Evolutionary conservation across 1,140 invertebrate species (phyloP).

Genomic region (Eciton burchellii): DNA sequence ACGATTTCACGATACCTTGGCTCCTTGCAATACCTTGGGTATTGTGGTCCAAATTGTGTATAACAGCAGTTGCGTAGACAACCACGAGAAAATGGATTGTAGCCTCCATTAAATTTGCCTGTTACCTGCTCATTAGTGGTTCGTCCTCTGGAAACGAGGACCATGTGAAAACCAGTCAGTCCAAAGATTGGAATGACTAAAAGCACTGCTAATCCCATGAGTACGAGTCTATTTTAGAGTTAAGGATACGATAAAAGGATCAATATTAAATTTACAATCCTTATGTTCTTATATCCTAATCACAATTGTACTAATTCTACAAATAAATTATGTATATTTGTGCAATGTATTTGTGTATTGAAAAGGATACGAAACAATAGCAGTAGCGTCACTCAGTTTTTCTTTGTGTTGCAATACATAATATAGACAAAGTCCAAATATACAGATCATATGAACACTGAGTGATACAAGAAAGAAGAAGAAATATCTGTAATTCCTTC

Average conservation of each 20-base stretch:
- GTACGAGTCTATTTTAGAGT: constrained; percentile 90
- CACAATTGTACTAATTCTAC: background rate
- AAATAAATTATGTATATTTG: background rate
- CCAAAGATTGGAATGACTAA: constrained; percentile 98
- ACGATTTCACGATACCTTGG: constrained; percentile 42
- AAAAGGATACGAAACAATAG: constrained; percentile 97
- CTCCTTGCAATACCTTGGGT: constrained; percentile 92
- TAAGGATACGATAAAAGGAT: constrained; percentile 82
- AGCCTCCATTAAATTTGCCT: constrained; percentile 98
- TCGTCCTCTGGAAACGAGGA: constrained; percentile 97
- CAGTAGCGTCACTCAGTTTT: constrained; percentile 91
- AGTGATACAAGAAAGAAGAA: constrained; percentile 99
- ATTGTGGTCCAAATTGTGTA: constrained; percentile 97
- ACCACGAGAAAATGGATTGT: constrained; percentile 98
- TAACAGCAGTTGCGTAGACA: constrained; percentile 98
- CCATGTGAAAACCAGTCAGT: constrained; percentile 98
- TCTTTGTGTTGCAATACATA: constrained; percentile 95
- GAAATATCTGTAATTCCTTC: constrained; percentile 99
- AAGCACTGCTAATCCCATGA: constrained; percentile 96
- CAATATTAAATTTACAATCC: background rate
- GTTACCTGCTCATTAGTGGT: constrained; percentile 99
- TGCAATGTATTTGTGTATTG: background rate
- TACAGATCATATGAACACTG: constrained; percentile 98
- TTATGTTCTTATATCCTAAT: background rate
- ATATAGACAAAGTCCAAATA: constrained; percentile 96